Evolutionary conservation across 2,113 vertebrate genomes (phyloP).

Genomic region (Psittacara wagleri): DNA sequence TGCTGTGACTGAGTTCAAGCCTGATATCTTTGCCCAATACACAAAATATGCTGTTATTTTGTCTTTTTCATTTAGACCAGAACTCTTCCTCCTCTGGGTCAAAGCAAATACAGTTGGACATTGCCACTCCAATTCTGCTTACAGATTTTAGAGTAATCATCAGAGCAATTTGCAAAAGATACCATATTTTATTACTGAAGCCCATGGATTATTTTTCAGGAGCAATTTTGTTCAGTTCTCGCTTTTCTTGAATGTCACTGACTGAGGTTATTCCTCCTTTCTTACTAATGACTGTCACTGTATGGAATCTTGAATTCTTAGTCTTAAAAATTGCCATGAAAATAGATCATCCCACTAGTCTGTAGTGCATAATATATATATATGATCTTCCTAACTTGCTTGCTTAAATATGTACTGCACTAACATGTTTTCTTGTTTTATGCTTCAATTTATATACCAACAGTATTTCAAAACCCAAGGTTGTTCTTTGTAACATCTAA

Average conservation of each 20-base stretch:
- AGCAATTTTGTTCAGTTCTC: not conserved
- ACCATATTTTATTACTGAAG: not conserved
- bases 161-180: not conserved
- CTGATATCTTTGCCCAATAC: not conserved
- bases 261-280: not conserved
- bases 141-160: not conserved
- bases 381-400: not conserved
- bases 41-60: not conserved
- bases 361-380: not conserved
- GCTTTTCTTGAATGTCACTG: not conserved
- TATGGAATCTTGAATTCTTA: not conserved
- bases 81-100: not conserved
- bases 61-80: not conserved
- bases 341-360: not conserved
- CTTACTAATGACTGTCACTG: not conserved
- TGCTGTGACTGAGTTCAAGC: not conserved
- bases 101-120: not conserved
- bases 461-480: not conserved
- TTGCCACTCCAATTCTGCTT: not conserved
- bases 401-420: not conserved
- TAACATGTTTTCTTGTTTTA: not conserved
- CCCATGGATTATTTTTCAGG: not conserved
- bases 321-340: not conserved
- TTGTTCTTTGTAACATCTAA: not conserved
- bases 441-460: not conserved